These are phyloP conservation scores for Portunus trituberculatus DNA, from an alignment of 1,140 invertebrate species.

Conservation along the genomic window DNA sequence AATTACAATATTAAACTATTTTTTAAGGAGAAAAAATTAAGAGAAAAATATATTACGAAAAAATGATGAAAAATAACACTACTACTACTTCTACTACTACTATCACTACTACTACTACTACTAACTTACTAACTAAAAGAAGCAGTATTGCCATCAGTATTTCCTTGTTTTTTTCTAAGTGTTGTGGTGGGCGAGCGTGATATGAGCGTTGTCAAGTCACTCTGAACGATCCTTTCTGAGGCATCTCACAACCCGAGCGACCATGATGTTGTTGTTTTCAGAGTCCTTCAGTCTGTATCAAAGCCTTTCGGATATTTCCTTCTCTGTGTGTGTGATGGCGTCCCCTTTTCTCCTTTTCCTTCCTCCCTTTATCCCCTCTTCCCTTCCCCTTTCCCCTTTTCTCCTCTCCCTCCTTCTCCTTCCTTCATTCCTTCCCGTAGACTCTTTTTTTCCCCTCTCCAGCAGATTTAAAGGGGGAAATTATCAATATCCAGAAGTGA, in stretches of 20 bases:
- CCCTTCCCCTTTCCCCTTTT: not conserved
- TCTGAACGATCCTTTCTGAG: not conserved
- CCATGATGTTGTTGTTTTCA: not conserved
- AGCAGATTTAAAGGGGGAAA: not conserved
- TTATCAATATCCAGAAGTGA: not conserved
- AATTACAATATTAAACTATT: not conserved
- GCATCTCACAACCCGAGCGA: not conserved
- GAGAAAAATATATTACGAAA: not conserved
- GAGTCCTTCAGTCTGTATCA: not conserved
- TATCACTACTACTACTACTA: too few relatives aligned
- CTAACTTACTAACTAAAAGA: too few relatives aligned
- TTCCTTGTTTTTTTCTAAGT: slow-evolving; percentile 6
- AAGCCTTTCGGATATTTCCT: not conserved
- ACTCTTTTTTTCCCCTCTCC: not conserved
- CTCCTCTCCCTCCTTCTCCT: not conserved
- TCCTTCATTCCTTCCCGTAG: not conserved
- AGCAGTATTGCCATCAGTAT: not conserved
- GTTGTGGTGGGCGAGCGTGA: not conserved
- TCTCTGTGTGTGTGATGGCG: not conserved
- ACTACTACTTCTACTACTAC: too few relatives aligned
- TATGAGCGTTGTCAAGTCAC: not conserved
- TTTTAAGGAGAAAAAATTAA: not conserved
- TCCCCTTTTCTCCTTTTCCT: not conserved
- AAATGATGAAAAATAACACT: not conserved
- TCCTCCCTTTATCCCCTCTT: not conserved